Evolutionary conservation across 2,113 vertebrate species (phyloP).

Genomic region (Australoheros scitulus): DNA sequence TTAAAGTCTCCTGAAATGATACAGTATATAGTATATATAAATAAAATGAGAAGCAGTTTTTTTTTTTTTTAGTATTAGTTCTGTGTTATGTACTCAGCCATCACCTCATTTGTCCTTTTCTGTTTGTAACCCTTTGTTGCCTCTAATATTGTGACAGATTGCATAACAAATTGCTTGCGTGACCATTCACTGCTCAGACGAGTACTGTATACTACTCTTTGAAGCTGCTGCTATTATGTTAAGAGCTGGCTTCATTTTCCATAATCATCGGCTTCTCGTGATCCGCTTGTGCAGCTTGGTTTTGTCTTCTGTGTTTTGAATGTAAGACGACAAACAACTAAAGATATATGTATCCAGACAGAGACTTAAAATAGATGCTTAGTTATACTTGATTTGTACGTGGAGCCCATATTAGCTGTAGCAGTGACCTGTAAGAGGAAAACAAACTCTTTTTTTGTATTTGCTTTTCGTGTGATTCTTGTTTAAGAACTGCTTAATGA

Average conservation of each 20-base stretch:
- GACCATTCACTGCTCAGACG: not conserved
- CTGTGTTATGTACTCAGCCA: not conserved
- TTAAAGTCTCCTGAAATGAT: not conserved
- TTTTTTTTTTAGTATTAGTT: not conserved
- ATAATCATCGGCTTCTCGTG: slow-evolving; percentile 39
- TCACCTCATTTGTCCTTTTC: not conserved
- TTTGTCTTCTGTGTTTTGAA: slow-evolving; percentile 24
- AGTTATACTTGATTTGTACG: slow-evolving; percentile 29
- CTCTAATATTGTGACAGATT: slow-evolving; percentile 1
- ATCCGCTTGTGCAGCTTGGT: slow-evolving; percentile 20
- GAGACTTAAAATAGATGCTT: not conserved
- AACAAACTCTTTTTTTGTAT: not conserved
- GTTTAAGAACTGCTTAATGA: slow-evolving; percentile 7
- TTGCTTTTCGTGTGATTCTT: not conserved
- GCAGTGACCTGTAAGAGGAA: not conserved
- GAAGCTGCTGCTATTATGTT: slow-evolving; percentile 19
- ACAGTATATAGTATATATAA: not conserved
- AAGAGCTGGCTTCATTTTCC: slow-evolving; percentile 29
- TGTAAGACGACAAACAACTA: slow-evolving; percentile 27
- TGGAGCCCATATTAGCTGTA: not conserved
- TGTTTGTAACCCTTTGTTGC: not conserved
- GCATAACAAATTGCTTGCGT: not conserved
- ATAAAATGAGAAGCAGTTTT: not conserved
- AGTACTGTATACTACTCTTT: slow-evolving; percentile 13
- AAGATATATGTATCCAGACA: slow-evolving; percentile 9